phyloP scores from a whole-genome alignment of 30 jellyfish, hydroid and myxozoan genomes.

The Aurelia aurita complex sp. Pacific region DNA sequence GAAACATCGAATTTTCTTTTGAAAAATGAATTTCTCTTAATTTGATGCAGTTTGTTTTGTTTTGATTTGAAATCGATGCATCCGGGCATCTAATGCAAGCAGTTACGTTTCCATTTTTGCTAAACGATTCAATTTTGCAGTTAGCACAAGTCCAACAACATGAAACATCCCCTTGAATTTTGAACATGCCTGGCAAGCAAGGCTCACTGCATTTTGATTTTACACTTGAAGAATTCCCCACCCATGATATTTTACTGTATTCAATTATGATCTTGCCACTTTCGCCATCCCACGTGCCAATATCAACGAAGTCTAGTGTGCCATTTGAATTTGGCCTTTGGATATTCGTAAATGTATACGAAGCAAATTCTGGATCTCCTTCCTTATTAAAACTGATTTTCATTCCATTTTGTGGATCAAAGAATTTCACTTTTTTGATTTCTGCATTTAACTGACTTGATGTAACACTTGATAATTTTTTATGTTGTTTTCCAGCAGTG shows the following conservation, averaged over 20 bases:
- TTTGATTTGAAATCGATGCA: constrained; percentile 41
- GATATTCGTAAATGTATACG: constrained; percentile 64
- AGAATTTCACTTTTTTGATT: constrained; percentile 34
- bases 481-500: constrained; percentile 1
- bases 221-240: not conserved
- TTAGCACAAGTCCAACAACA: constrained; percentile 87
- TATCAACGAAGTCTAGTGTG: constrained; percentile 3
- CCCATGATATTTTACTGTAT: not conserved
- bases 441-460: constrained; percentile 27
- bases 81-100: constrained; percentile 61
- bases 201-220: constrained; percentile 57
- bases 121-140: constrained; percentile 39
- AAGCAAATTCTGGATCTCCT: constrained; percentile 77
- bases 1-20: constrained; percentile 15
- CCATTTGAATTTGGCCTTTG: not conserved
- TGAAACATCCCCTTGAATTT: constrained; percentile 44
- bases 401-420: constrained; percentile 42
- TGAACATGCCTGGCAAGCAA: constrained; percentile 75
- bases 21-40: constrained; percentile 44
- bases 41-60: constrained; percentile 56
- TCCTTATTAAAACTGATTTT: constrained; percentile 49
- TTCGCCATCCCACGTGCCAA: constrained; percentile 82
- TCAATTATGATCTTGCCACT: constrained; percentile 3
- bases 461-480: not conserved
- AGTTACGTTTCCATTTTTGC: constrained; percentile 10